These are phyloP conservation scores for Rousettus leschenaultii DNA, from an alignment of 2,113 vertebrate species.

Conservation along the genomic window DNA sequence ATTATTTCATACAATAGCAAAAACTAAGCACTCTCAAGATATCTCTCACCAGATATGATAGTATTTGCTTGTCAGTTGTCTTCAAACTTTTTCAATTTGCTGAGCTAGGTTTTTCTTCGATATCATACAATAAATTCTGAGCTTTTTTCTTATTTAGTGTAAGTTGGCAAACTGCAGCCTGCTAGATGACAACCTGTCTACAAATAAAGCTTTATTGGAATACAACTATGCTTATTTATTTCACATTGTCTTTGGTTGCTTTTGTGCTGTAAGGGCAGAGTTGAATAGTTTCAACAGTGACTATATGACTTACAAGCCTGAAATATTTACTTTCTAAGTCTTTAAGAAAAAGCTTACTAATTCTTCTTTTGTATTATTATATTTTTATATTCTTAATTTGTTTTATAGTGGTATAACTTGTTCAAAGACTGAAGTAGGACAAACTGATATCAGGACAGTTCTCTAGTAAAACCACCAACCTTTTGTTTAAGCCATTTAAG, in stretches of 20 bases:
- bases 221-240: not conserved
- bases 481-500: not conserved
- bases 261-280: not conserved
- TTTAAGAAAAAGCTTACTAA: not conserved
- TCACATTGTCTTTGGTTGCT: not conserved
- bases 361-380: not conserved
- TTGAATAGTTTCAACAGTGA: not conserved
- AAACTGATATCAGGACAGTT: not conserved
- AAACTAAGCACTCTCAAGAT: not conserved
- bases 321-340: not conserved
- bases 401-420: not conserved
- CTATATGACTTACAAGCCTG: not conserved
- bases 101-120: not conserved
- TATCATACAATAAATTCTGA: not conserved
- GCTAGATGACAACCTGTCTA: not conserved
- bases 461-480: not conserved
- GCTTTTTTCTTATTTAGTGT: not conserved
- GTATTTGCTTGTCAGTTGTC: not conserved
- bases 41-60: not conserved
- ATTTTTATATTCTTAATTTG: not conserved
- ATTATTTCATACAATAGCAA: not conserved
- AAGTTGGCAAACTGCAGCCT: not conserved
- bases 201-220: not conserved
- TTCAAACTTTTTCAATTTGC: not conserved
- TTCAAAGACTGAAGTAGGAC: not conserved